Conservation (phyloP, 2,113 vertebrate species). For the Thunnus maccoyii region DNA sequence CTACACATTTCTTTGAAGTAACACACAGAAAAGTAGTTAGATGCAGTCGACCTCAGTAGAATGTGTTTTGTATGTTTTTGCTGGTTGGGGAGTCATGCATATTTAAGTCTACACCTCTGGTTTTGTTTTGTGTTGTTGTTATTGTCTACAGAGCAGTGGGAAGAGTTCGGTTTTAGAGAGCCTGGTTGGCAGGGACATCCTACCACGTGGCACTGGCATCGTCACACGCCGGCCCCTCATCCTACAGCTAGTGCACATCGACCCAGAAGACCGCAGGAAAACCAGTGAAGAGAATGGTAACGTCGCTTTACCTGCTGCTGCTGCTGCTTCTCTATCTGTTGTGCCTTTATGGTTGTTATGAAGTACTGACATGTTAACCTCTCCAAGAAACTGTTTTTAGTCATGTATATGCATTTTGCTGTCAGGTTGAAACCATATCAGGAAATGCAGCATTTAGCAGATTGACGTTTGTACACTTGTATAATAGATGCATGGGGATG, state of each 20-base stretch:
- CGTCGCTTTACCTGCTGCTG: not conserved
- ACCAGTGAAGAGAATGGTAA: conserved; percentile 96
- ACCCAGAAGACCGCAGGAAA: conserved; percentile 92
- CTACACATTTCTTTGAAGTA: not conserved
- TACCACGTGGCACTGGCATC: conserved; percentile 96
- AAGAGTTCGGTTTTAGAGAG: conserved; percentile 99
- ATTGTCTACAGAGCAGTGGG: conserved; percentile 93
- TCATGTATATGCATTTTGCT: not conserved
- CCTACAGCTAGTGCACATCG: conserved; percentile 95
- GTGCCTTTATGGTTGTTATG: not conserved
- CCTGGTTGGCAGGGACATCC: conserved; percentile 94
- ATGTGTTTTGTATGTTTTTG: not conserved
- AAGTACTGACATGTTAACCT: not conserved
- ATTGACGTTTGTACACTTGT: not conserved
- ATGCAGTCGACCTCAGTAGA: not conserved
- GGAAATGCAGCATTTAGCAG: not conserved
- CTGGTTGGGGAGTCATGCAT: not conserved
- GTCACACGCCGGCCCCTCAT: conserved; percentile 97
- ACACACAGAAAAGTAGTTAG: not conserved
- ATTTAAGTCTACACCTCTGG: not conserved
- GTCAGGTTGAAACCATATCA: not conserved
- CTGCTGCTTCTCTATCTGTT: not conserved
- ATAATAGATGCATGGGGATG: not conserved
- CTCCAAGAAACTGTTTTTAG: not conserved
- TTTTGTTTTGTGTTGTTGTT: conserved; percentile 39